Evolutionary conservation across 2,797 vertebrate species (phyloP), one percentile per base, ranked within the genome.

Genomic region (Phrynocephalus vlangalii): DNA sequence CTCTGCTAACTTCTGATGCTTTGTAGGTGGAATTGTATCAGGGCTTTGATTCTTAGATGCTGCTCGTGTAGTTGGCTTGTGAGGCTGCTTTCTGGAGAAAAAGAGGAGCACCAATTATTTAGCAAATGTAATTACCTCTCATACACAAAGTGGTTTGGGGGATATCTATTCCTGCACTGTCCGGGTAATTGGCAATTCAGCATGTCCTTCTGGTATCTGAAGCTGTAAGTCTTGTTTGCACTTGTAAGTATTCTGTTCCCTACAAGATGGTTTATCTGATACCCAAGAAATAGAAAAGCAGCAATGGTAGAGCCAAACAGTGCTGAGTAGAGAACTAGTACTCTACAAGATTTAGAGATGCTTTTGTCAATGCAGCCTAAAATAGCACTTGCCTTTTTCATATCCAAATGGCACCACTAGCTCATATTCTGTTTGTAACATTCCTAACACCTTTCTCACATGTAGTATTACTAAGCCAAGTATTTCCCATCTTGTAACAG

Each of bases 11-110:
- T 94, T 96, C 87, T 95, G 95, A 87, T 60, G 85, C 77, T 93
- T 95, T 94, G 89, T 95, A 90, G 94, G 91, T 93, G 96, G 95
- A 91, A 96, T 93, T 89, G 94, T 90, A 89, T 94, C 93, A 91
- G 96, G 94, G 89, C 93, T 96, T 90, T 94, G 96, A 91, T 97
- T 96, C 95, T 98, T 98, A 92, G 97, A 97, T 82, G 96, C 73
- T 38, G 98, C 98, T 92, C 97, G 96, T 89, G 98, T 98, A 86
- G 98, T 97, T 72, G 98, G 98, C 95, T 99, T 98, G 93, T 97
- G 98, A 80, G 96, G 96, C 93, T 97, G 97, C 95, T 98, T 98
- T 95, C 98, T 98, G 97, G 24, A 60, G 90, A 94, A 92, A 52
- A 52, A 52, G 11, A 52, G 52, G 1, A 80, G 76, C 52, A 72